Percentiles rank a stretch among this genome's conserved stretches.
These are phyloP conservation scores for Seira sanloemensis DNA, from an alignment of 2,888 invertebrate species.

Conservation along the genomic window DNA sequence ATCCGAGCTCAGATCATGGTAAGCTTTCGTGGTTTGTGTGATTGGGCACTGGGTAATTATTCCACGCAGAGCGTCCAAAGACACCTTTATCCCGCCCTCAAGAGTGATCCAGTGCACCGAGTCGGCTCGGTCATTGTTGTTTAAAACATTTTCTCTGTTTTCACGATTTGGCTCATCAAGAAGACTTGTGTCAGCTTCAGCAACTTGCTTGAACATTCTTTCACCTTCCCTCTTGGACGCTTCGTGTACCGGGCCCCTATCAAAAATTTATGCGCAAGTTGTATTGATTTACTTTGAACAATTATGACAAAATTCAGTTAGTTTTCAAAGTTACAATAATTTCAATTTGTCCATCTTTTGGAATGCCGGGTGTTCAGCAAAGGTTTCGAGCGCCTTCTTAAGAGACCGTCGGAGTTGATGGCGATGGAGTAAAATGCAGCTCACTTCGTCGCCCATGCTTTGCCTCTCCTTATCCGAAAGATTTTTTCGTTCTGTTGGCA, in stretches of 20 bases:
- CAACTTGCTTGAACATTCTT: too few relatives aligned
- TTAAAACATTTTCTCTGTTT: background rate
- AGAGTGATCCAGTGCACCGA: conserved; percentile 52
- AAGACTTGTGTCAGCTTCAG: background rate
- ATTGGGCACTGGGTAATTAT: conserved; percentile 25
- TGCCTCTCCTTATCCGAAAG: conserved; percentile 27
- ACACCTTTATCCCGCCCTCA: conserved; percentile 42
- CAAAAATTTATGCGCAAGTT: too few relatives aligned
- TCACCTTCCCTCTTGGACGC: too few relatives aligned
- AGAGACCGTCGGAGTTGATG: conserved; percentile 31
- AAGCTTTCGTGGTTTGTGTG: background rate
- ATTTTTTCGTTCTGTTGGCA: background rate
- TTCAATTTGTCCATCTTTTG: conserved; percentile 28
- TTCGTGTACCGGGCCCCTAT: too few relatives aligned
- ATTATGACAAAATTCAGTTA: too few relatives aligned
- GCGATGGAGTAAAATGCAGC: conserved; percentile 32
- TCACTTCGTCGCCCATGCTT: conserved; percentile 21
- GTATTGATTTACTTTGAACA: too few relatives aligned
- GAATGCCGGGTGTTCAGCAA: conserved; percentile 45
- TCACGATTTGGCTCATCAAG: too few relatives aligned
- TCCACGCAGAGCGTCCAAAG: conserved; percentile 17
- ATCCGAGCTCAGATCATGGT: conserved; percentile 8
- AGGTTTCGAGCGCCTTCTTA: conserved; percentile 26
- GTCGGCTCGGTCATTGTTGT: background rate
- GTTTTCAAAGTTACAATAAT: too few relatives aligned